Base-by-base conservation (phyloP, 2,888 invertebrate species). In the Drosophila yooni region DNA sequence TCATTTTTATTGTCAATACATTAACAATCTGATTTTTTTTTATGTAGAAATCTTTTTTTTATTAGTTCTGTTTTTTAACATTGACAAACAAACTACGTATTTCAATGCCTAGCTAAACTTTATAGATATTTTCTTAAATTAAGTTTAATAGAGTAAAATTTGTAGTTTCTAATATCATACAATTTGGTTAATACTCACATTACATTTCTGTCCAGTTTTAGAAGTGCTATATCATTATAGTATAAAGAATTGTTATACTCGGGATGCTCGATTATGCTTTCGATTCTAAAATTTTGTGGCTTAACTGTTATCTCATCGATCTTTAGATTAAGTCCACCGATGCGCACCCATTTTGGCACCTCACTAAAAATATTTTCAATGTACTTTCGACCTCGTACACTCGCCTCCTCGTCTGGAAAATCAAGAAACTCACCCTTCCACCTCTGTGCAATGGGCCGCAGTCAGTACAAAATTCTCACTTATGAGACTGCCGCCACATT, bases 401-500 rank as follows among this genome's bases (percentile, higher is more conserved):
- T 50, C 29, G 29, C 38, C 18, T 2, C 18, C 34, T 18, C 29
- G 11, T 40, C 54, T 54, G 31, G 25, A 6, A 18, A 34, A 52
- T 29, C 13, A 8, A 27, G 15, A 56, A 25, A 70, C 86, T 88
- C 72, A 92, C 92, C 90, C 92, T 0, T 86, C 83, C 25, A 88
- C 65, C 33, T 79, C 59, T 1, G 92, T 89, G 69, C 93, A 93
- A 79, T 93, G 93, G 4, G 93, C 93, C 36, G 92, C 92, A 6
- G 93, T 92, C 13, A 93, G 34, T 0, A 92, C 89, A 68, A 88
- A 93, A 31, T 76, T 83, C 38, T 92, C 88, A 64, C 92, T 92
- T 54, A 93, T 92, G 57, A 93, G 74, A 69, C 92, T 92, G 21
- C 93, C 93, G 11, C 93, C 93, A 57, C 93, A 93, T 73, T 92